Conservation (phyloP, 2,797 vertebrate genomes). For the Anguilla pacifica region DNA sequence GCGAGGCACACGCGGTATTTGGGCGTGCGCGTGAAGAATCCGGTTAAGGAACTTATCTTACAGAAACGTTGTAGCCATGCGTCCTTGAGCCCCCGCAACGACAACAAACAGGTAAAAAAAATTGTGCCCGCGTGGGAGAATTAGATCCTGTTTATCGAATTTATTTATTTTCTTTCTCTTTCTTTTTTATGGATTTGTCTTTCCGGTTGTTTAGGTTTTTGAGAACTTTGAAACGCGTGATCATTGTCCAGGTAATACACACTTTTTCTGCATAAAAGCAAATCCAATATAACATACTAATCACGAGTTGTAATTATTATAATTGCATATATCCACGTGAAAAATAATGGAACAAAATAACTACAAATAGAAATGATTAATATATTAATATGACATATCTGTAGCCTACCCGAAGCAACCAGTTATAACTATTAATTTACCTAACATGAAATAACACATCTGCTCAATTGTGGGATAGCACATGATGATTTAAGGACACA, state of each 20-base stretch:
- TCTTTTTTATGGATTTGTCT: conserved; percentile 4
- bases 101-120: conserved; percentile 33
- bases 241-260: conserved; percentile 10
- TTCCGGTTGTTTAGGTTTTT: not conserved
- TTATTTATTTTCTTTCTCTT: not conserved
- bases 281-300: not conserved
- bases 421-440: not conserved
- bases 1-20: conserved; percentile 69
- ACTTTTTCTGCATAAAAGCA: not conserved
- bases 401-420: not conserved
- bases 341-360: not conserved
- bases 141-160: not conserved
- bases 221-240: not conserved
- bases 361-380: not conserved
- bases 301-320: not conserved
- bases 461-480: not conserved
- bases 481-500: not conserved
- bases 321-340: not conserved
- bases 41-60: conserved; percentile 80
- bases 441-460: not conserved
- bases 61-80: conserved; percentile 73
- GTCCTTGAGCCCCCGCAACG: conserved; percentile 34
- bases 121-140: too few relatives aligned
- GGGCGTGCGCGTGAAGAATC: conserved; percentile 85
- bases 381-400: not conserved